Percentiles rank a stretch among this genome's conserved stretches.
phyloP scores from a whole-genome alignment of 2,888 invertebrate genomes.

The Philopedon plagiatum region DNA sequence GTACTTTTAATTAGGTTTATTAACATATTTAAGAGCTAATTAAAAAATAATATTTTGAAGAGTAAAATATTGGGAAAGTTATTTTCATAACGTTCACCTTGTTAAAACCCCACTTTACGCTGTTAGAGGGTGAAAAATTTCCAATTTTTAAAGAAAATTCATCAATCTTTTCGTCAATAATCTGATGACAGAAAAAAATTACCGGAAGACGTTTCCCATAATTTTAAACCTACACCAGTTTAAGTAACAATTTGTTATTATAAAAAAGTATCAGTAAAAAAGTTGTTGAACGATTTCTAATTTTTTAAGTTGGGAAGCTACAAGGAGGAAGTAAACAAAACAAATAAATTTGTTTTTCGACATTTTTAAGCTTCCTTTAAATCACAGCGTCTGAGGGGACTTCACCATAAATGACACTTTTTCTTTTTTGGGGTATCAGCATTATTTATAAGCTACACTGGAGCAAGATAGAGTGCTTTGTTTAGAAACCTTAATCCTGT shows the following conservation, averaged over 20 bases:
- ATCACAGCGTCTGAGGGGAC: conserved; percentile 6
- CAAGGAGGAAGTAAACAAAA: not conserved
- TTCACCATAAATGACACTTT: not conserved
- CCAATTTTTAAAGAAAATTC: conserved; percentile 6
- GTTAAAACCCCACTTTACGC: not conserved
- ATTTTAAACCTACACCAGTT: not conserved
- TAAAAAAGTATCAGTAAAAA: conserved; percentile 3
- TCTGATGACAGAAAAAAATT: conserved; percentile 4
- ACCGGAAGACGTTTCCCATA: not conserved
- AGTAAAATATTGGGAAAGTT: not conserved
- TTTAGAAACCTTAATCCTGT: not conserved
- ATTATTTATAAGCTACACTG: not conserved
- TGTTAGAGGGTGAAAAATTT: not conserved
- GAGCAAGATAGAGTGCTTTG: not conserved
- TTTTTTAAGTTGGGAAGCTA: not conserved
- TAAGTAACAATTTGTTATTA: not conserved
- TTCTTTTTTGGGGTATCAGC: not conserved
- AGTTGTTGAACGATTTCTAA: not conserved
- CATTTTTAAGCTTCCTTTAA: not conserved
- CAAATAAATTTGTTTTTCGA: conserved; percentile 12
- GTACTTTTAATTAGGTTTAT: not conserved
- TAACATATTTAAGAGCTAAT: not conserved
- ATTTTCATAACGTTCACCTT: not conserved
- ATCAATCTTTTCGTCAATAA: conserved; percentile 2
- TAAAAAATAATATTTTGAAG: too few species aligned